A percentile compares a stretch with the other conserved stretches of the same genome.
Conservation (phyloP, 2,797 vertebrate species). For the Naso thynnoides region DNA sequence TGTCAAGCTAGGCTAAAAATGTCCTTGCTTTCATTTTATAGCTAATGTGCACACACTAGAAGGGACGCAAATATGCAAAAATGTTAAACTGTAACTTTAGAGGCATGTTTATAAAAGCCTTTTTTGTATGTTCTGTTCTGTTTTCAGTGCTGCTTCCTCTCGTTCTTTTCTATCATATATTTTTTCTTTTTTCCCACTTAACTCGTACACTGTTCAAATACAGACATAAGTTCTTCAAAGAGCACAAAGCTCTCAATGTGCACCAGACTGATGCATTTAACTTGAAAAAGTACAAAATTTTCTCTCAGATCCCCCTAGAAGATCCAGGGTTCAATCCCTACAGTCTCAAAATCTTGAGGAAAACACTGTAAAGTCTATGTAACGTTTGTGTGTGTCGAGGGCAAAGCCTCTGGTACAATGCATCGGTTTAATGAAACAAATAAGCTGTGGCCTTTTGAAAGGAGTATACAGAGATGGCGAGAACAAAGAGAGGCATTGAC, state of each 20-base stretch:
- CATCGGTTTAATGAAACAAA: slow-evolving; percentile 14
- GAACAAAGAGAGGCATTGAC: background rate
- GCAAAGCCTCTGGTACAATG: slow-evolving; percentile 6
- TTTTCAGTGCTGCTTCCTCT: background rate
- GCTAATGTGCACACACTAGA: accelerated
- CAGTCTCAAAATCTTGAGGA: too few species aligned
- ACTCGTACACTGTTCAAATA: background rate
- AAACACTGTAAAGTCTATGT: background rate
- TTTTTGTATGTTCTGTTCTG: background rate
- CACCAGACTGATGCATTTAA: too few species aligned
- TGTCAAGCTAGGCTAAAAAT: background rate
- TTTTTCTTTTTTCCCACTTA: background rate
- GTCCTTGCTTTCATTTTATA: background rate
- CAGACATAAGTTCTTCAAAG: background rate
- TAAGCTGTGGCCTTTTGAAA: slow-evolving; percentile 1
- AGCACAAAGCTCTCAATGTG: too few species aligned
- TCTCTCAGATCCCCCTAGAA: too few species aligned
- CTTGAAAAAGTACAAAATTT: too few species aligned
- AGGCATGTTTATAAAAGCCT: background rate
- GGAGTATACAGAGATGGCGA: background rate
- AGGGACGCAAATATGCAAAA: background rate
- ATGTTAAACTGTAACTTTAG: background rate
- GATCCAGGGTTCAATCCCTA: too few species aligned
- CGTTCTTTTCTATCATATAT: background rate
- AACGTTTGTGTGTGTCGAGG: slow-evolving; percentile 7